Evolutionary conservation across 2,888 invertebrate genomes (phyloP), one percentile per base, ranked within the genome.

Genomic region (Epirrhoe tristata): DNA sequence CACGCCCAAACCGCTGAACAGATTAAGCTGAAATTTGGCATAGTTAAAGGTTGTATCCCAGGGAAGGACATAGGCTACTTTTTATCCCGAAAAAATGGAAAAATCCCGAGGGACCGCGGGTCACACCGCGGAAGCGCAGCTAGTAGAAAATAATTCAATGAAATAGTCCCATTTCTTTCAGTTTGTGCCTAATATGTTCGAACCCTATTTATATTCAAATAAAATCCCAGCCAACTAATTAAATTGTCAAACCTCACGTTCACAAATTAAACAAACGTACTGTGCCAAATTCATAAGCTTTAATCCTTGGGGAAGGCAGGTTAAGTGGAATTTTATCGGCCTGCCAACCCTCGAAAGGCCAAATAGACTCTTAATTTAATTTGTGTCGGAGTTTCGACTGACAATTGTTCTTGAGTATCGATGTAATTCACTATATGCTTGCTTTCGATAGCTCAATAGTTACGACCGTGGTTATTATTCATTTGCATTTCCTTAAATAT

Each of bases 291-390:
- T 63, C 56, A 56, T 53, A 55, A 59, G 54, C 51, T 36, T 51
- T 51, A 50, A 65, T 60, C 51, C 43, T 24, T 36, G 14, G 36
- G 54, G 58, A 50, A 56, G 65, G 65, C 59, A 60, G 58, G 59
- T 54, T 66, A 58, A 66, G 58, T 69, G 62, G 51, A 65, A 65
- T 69, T 62, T 65, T 65, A 69, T 62, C 54, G 65, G 57, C 56
- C 17, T 36, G 60, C 59, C 58, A 61, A 59, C 54, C 65, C 62
- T 61, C 58, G 52, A 51, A 51, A 52, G 52, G 10, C 62, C 51
- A 52, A 58, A 62, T 56, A 39, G 17, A 53, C 67, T 52, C 58
- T 54, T 48, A 61, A 61, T 61, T 61, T 34, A 10, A 61, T 61
- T 61, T 46, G 56, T 43, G 63, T 63, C 43, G 39, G 50, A 63